A percentile compares a stretch with the other conserved stretches of the same genome.
Evolutionary conservation across 2,888 invertebrate genomes (phyloP).

Genomic region (Sphaeridia pumilis): DNA sequence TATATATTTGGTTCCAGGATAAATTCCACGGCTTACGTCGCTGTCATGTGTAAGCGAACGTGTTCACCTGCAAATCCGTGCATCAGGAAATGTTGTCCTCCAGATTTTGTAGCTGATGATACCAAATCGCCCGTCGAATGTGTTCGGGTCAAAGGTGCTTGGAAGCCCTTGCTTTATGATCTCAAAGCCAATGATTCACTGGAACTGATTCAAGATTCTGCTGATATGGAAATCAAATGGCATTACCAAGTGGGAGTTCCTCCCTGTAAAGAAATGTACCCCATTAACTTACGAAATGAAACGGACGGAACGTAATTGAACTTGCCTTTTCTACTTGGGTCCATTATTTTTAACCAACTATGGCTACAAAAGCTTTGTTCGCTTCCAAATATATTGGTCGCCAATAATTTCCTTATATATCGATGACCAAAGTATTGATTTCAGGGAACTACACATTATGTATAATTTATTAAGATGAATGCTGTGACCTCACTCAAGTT

Average conservation of each 20-base stretch:
- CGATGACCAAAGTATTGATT: no score
- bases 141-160: constrained; percentile 20
- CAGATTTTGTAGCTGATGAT: constrained; percentile 23
- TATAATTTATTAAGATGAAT: no score
- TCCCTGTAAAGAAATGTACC: constrained; percentile 16
- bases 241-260: constrained; percentile 29
- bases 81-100: constrained; percentile 33
- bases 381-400: background rate
- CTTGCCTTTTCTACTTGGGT: no score
- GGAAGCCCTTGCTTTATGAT: constrained; percentile 29
- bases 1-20: constrained; percentile 9
- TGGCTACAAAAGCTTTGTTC: background rate
- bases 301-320: constrained; percentile 25
- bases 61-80: constrained; percentile 29
- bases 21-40: constrained; percentile 27
- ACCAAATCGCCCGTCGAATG: constrained; percentile 27
- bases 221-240: constrained; percentile 1
- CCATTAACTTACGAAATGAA: constrained; percentile 21
- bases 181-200: background rate
- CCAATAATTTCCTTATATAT: background rate
- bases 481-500: no score
- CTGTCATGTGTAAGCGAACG: constrained; percentile 31
- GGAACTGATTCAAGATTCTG: background rate
- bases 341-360: background rate
- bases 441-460: no score